These are phyloP conservation scores for Coluber constrictor DNA, from an alignment of 2,797 vertebrate species.

Conservation along the genomic window DNA sequence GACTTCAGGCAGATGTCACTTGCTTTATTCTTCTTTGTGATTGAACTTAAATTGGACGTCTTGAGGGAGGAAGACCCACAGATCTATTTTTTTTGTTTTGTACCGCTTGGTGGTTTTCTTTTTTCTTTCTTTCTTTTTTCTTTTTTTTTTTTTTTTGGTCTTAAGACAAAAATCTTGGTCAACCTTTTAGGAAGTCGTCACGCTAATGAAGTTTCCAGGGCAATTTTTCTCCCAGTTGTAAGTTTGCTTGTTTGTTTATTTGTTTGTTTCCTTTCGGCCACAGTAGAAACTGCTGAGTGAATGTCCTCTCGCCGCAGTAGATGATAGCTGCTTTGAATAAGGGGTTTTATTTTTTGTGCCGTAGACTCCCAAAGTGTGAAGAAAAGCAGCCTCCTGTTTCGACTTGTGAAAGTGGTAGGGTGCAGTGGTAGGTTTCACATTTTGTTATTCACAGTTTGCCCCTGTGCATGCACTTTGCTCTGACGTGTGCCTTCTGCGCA, in stretches of 20 bases:
- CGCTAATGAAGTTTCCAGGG: not conserved
- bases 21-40: slow-evolving; percentile 54
- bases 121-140: not conserved
- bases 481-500: no score
- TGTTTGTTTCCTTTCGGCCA: not conserved
- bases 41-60: slow-evolving; percentile 58
- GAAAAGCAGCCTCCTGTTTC: not conserved
- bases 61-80: slow-evolving; percentile 40
- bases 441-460: no score
- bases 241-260: not conserved
- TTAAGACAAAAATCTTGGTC: slow-evolving; percentile 18
- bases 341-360: not conserved
- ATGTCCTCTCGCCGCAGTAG: not conserved
- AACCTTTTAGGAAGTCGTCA: not conserved
- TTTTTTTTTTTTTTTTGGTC: not conserved
- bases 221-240: not conserved
- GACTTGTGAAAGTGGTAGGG: not conserved
- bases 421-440: no score
- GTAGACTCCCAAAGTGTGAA: not conserved
- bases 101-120: slow-evolving; percentile 26
- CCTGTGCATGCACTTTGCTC: no score
- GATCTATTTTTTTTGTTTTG: slow-evolving; percentile 39
- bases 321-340: not conserved
- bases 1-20: slow-evolving; percentile 33
- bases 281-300: not conserved